Percentiles rank a stretch among this genome's conserved stretches.
Evolutionary conservation across 1,140 invertebrate species (phyloP).

Genomic region (Heliconius eleuchia): DNA sequence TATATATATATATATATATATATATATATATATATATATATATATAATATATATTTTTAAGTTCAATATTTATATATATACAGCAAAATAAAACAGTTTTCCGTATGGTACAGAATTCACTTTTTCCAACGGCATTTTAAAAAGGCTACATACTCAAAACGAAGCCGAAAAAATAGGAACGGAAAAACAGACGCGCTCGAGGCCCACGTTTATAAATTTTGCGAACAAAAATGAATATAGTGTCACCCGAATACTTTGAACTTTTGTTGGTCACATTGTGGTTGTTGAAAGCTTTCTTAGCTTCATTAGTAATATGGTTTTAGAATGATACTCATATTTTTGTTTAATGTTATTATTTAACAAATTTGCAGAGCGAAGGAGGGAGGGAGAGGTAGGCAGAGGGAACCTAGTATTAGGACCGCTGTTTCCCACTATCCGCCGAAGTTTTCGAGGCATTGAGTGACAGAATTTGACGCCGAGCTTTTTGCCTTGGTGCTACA

Average conservation of each 20-base stretch:
- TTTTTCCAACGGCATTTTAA: slow-evolving; percentile 4
- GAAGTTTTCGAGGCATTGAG: too few relatives aligned
- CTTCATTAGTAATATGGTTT: background rate
- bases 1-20: too few relatives aligned
- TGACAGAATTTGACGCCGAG: too few relatives aligned
- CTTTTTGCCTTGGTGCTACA: too few relatives aligned
- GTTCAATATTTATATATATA: too few relatives aligned
- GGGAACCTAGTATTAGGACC: too few relatives aligned
- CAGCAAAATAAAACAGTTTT: background rate
- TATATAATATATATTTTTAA: too few relatives aligned
- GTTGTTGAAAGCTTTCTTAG: background rate
- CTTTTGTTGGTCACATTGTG: background rate
- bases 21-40: too few relatives aligned
- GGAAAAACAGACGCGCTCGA: slow-evolving; percentile 1
- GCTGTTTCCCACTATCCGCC: too few relatives aligned
- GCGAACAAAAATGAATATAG: background rate
- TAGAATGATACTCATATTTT: background rate
- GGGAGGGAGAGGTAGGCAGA: too few relatives aligned
- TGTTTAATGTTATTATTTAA: background rate
- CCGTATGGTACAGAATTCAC: background rate
- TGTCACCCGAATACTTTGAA: slow-evolving; percentile 4
- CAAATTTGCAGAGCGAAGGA: too few relatives aligned
- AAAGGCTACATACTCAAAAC: slow-evolving; percentile 10
- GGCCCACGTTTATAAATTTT: background rate
- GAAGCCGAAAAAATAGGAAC: background rate